phyloP scores from a whole-genome alignment of 2,888 invertebrate genomes.

The Cancer borealis region DNA sequence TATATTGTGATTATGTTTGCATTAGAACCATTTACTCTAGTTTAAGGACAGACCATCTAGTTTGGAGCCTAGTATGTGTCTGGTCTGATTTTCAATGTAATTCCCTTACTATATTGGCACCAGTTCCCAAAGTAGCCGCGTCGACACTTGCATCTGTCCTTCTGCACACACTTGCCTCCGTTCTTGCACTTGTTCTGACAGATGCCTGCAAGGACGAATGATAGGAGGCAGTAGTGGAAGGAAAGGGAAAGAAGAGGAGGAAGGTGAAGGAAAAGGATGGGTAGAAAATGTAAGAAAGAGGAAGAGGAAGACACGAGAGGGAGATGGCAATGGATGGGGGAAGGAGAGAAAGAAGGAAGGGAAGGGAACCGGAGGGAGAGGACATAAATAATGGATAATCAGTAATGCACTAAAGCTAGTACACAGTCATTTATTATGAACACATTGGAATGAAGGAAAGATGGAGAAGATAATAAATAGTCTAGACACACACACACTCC shows the following conservation, averaged over 20 bases:
- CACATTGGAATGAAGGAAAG: neutral
- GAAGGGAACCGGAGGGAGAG: neutral
- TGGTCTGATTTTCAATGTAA: no score
- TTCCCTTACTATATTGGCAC: conserved; percentile 93
- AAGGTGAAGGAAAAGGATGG: neutral
- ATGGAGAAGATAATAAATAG: neutral
- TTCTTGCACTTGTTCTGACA: conserved; percentile 94
- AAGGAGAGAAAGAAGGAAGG: neutral
- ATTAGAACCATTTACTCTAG: no score
- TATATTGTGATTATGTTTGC: no score
- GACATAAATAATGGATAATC: neutral
- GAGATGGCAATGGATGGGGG: neutral
- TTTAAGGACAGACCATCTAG: no score
- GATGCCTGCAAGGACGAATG: conserved; percentile 86
- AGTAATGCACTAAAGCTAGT: no score
- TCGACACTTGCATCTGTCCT: conserved; percentile 94
- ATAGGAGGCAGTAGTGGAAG: neutral
- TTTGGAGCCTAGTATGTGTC: no score
- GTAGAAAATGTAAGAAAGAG: neutral
- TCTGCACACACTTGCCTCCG: conserved; percentile 96
- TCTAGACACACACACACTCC: neutral
- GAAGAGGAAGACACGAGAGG: neutral
- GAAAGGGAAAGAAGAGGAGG: neutral
- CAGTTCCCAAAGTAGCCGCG: conserved; percentile 93
- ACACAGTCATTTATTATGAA: neutral